Evolutionary conservation across 2,888 invertebrate genomes (phyloP), one percentile per base, ranked within the genome.

Genomic region (Ormyrus rosae): DNA sequence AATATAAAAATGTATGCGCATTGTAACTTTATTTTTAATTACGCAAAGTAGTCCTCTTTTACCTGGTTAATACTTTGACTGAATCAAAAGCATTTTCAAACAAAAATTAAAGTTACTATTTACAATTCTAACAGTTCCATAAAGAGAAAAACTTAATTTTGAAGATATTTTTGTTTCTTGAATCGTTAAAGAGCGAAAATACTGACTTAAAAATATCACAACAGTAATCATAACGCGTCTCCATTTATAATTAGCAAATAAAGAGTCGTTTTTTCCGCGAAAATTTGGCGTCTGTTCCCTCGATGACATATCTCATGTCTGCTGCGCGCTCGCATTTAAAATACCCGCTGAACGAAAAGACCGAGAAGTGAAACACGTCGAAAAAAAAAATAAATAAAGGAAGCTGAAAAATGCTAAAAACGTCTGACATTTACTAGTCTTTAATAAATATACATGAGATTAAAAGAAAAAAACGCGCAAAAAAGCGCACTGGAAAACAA

Each of bases 261-360:
- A 9, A 34, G 34, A 34, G 34, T 34, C 34, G 34, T 34, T 34
- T 63, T 63, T 72, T 72, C 1, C 51, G 53, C 46, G 8, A 11
- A 45, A 53, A n/a, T 51, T 51, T 13, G 53, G 61, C 55, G 69
- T 72, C 45, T 64, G 56, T 73, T 65, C 65, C 58, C 13, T 48
- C 55, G 55, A 69, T 13, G 68, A 61, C 61, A 76, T 69, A 76
- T 76, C 69, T 77, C 64, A 60, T 55, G 46, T 73, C 55, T 6
- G 51, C 34, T 7, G 53, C 51, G 6, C 4, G 34, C 34, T 34
- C 34, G 34, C 34, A 34, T 34, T 34, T 34, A 34, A 34, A 34
- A 34, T 34, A 34, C 34, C 34, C 34, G 34, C 34, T 34, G 34
- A 34, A 34, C 34, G 34, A 34, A 34, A 34, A 34, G 0, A 34